Evolutionary conservation across 2,113 vertebrate genomes (phyloP).

Genomic region (Pardalotus punctatus): DNA sequence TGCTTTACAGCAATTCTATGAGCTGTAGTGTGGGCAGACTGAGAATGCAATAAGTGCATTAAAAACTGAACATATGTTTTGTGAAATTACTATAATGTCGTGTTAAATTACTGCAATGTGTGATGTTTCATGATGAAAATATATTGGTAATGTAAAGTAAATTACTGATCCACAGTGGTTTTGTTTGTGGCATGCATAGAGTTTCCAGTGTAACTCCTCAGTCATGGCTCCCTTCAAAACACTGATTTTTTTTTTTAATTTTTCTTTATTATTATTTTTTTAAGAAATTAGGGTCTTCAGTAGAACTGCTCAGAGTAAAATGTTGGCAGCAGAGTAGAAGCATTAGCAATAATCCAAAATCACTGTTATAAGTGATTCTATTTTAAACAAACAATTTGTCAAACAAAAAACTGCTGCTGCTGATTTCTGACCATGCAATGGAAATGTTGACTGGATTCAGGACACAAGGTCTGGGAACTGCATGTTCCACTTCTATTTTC

Average conservation of each 20-base stretch:
- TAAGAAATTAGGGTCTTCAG: background rate
- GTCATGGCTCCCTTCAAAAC: background rate
- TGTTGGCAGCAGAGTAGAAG: background rate
- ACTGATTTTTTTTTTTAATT: background rate
- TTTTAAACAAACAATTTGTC: background rate
- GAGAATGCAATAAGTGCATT: background rate
- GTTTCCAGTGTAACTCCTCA: background rate
- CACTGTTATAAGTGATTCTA: background rate
- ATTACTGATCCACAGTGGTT: accelerated
- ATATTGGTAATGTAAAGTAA: background rate
- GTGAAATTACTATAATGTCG: background rate
- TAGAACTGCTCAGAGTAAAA: background rate
- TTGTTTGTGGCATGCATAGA: background rate
- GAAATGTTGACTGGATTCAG: background rate
- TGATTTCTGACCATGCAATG: accelerated
- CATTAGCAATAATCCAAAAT: background rate
- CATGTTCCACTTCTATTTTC: background rate
- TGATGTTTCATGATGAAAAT: background rate
- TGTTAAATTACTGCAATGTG: background rate
- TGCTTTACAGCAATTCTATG: background rate
- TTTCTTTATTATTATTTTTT: background rate
- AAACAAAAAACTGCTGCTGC: background rate
- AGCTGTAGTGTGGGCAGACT: background rate
- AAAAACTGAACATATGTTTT: background rate
- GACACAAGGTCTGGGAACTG: background rate